A percentile compares a stretch with the other conserved stretches of the same genome.
Evolutionary conservation across 2,888 invertebrate genomes (phyloP).

Genomic region (Zele albiditarsus): DNA sequence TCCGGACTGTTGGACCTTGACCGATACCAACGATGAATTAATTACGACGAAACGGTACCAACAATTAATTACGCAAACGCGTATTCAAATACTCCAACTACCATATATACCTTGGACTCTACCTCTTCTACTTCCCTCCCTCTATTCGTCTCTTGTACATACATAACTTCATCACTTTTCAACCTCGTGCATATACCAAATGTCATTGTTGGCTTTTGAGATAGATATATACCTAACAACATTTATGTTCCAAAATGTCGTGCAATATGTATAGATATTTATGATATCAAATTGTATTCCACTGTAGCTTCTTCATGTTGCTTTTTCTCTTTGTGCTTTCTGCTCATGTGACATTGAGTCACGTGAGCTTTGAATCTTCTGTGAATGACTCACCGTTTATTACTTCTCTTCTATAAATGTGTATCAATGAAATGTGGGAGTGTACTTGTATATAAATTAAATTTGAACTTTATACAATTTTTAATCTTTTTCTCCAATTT

Average conservation of each 20-base stretch:
- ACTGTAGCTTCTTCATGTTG: neutral
- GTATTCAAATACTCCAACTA: slow-evolving; percentile 50
- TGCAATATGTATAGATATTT: neutral
- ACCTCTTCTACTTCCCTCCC: neutral
- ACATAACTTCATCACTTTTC: neutral
- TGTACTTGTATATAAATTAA: too few relatives aligned
- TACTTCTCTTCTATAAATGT: neutral
- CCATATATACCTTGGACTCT: slow-evolving; percentile 6
- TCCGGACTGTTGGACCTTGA: slow-evolving; percentile 52
- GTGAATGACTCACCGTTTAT: slow-evolving; percentile 16
- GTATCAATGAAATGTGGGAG: too few relatives aligned
- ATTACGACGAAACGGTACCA: slow-evolving; percentile 50
- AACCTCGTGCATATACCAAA: neutral
- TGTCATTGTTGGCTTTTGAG: neutral
- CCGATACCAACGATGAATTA: slow-evolving; percentile 55
- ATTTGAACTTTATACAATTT: too few relatives aligned
- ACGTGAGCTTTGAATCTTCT: slow-evolving; percentile 25
- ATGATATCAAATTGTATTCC: slow-evolving; percentile 24
- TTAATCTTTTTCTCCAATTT: too few relatives aligned
- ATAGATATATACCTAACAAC: neutral
- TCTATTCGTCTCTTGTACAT: neutral
- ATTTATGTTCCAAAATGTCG: neutral
- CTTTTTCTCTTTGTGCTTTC: neutral
- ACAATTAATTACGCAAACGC: slow-evolving; percentile 60
- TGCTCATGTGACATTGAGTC: slow-evolving; percentile 21